Evolutionary conservation across 1,140 invertebrate species (phyloP).

Genomic region (Thaumetopoea pityocampa): DNA sequence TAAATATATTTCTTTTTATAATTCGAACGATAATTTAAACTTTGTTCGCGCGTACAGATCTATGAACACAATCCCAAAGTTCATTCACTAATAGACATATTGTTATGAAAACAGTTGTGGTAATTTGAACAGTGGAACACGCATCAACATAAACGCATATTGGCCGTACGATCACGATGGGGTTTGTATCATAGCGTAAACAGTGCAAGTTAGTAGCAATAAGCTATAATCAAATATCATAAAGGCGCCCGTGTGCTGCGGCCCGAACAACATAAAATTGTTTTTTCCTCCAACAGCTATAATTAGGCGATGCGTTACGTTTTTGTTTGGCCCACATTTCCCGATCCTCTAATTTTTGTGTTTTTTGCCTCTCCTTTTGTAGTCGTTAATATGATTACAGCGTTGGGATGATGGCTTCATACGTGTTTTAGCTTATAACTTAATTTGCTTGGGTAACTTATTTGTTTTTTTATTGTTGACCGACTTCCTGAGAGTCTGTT

Average conservation of each 20-base stretch:
- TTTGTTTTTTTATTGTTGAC: conserved; percentile 71
- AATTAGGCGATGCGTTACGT: conserved; percentile 73
- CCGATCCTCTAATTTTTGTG: conserved; percentile 72
- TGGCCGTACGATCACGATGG: neutral
- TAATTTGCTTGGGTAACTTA: conserved; percentile 71
- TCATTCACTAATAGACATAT: no score
- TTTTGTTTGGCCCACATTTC: conserved; percentile 76
- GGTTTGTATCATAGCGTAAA: conserved; percentile 10
- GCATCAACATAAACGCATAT: conserved; percentile 3
- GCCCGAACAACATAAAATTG: conserved; percentile 62
- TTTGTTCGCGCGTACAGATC: neutral
- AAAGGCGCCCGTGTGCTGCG: conserved; percentile 44
- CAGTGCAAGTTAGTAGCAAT: conserved; percentile 7
- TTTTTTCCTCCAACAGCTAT: conserved; percentile 71
- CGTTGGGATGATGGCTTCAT: conserved; percentile 74
- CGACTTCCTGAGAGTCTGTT: conserved; percentile 70
- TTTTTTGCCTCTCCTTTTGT: conserved; percentile 73
- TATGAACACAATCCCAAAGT: neutral
- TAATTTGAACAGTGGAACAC: conserved; percentile 4
- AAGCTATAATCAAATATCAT: conserved; percentile 22
- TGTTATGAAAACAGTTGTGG: conserved; percentile 1
- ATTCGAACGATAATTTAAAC: conserved; percentile 5
- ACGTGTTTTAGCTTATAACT: conserved; percentile 75
- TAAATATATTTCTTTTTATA: no score
- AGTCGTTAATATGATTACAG: conserved; percentile 75